These are phyloP conservation scores for Sympetrum striolatum DNA, from an alignment of 2,888 invertebrate genomes.

Conservation along the genomic window DNA sequence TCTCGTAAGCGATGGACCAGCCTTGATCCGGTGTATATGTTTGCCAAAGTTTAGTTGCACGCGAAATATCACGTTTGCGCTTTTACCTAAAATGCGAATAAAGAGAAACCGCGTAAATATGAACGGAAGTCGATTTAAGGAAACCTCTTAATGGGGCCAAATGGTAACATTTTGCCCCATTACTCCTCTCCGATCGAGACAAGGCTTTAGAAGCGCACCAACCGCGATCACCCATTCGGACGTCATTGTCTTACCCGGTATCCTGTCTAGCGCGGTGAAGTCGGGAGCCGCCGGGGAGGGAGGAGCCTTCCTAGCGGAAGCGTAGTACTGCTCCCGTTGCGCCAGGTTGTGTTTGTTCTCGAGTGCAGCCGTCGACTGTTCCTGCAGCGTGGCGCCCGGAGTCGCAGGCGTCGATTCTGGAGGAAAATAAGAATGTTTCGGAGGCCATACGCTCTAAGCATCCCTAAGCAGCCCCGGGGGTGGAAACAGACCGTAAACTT, in stretches of 20 bases:
- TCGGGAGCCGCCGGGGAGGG: constrained; percentile 50
- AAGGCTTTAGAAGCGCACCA: not conserved
- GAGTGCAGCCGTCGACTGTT: constrained; percentile 46
- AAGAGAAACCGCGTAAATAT: too few relatives aligned
- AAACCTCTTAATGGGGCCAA: too few relatives aligned
- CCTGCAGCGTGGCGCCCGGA: constrained; percentile 47
- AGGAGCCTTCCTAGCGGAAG: constrained; percentile 49
- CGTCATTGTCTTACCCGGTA: constrained; percentile 48
- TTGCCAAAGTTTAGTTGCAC: too few relatives aligned
- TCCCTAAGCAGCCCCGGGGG: not conserved
- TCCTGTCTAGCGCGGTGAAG: constrained; percentile 51
- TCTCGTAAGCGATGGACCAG: too few relatives aligned
- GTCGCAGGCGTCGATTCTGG: constrained; percentile 38
- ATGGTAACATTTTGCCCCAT: too few relatives aligned
- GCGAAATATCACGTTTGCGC: too few relatives aligned
- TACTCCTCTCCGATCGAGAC: too few relatives aligned
- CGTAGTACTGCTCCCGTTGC: constrained; percentile 49
- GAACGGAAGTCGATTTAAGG: too few relatives aligned
- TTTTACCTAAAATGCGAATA: too few relatives aligned
- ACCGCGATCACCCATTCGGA: not conserved
- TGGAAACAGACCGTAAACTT: not conserved
- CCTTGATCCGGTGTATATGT: too few relatives aligned
- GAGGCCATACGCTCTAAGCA: not conserved
- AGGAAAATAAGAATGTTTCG: not conserved
- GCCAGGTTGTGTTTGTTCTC: constrained; percentile 50